Percentiles rank a stretch among this genome's conserved stretches.
These are phyloP conservation scores for Acronicta alni DNA, from an alignment of 2,888 invertebrate genomes.

Conservation along the genomic window DNA sequence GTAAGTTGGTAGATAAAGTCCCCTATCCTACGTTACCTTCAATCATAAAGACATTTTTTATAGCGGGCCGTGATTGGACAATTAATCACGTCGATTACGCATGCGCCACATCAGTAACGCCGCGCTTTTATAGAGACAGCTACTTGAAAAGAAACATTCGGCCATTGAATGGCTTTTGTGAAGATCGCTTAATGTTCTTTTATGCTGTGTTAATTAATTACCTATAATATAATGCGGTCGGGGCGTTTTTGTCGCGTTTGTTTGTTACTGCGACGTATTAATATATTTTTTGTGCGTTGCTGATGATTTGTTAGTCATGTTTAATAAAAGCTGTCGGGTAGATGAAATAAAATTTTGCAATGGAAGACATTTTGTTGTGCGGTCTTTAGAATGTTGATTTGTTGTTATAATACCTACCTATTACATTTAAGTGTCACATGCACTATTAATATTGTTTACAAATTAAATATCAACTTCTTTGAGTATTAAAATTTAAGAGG, in stretches of 20 bases:
- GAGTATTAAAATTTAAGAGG: too few relatives aligned
- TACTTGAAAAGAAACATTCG: slow-evolving; percentile 77
- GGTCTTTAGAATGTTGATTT: slow-evolving; percentile 21
- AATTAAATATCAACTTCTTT: slow-evolving; percentile 1
- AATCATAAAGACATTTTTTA: slow-evolving; percentile 54
- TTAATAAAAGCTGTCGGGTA: slow-evolving; percentile 58
- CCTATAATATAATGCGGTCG: slow-evolving; percentile 74
- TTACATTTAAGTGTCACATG: slow-evolving; percentile 7
- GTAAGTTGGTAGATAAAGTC: slow-evolving; percentile 11
- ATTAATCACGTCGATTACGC: slow-evolving; percentile 77
- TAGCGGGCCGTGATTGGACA: slow-evolving; percentile 63
- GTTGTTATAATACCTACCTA: not conserved
- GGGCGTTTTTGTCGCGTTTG: slow-evolving; percentile 64
- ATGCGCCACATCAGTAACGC: slow-evolving; percentile 77
- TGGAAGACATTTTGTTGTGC: slow-evolving; percentile 29
- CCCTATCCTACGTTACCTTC: slow-evolving; percentile 33
- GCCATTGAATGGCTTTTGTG: slow-evolving; percentile 73
- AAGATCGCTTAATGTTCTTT: slow-evolving; percentile 69
- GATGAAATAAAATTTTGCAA: slow-evolving; percentile 56
- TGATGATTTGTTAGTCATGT: slow-evolving; percentile 60
- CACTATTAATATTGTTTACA: too few relatives aligned
- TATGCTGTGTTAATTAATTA: slow-evolving; percentile 83
- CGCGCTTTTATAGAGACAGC: slow-evolving; percentile 76
- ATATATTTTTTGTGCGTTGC: slow-evolving; percentile 53
- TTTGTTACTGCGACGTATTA: slow-evolving; percentile 51